Evolutionary conservation across 2,888 invertebrate genomes (phyloP).

Genomic region (Neoaliturus tenellus): DNA sequence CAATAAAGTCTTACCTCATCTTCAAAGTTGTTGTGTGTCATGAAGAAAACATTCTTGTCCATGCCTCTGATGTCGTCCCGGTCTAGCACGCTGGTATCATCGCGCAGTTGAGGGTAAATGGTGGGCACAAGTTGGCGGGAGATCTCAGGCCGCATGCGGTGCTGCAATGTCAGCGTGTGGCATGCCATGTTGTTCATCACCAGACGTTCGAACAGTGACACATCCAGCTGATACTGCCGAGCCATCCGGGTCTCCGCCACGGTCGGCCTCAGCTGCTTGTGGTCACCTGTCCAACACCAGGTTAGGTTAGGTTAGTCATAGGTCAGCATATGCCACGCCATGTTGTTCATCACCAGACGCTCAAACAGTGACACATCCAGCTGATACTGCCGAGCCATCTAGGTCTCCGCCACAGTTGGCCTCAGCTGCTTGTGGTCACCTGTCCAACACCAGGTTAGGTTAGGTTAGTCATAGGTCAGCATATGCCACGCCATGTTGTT

Average conservation of each 20-base stretch:
- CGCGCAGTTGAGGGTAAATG: slow-evolving; percentile 80
- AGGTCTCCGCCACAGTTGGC: no score
- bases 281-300: slow-evolving; percentile 77
- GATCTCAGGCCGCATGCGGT: slow-evolving; percentile 85
- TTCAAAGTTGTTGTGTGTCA: slow-evolving; percentile 78
- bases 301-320: no score
- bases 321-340: no score
- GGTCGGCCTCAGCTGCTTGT: slow-evolving; percentile 86
- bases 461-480: no score
- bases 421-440: no score
- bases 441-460: no score
- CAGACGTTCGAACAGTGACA: slow-evolving; percentile 90
- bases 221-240: slow-evolving; percentile 80
- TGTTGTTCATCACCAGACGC: no score
- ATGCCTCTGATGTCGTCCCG: slow-evolving; percentile 79
- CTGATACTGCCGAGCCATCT: no score
- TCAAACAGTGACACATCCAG: no score
- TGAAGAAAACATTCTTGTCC: slow-evolving; percentile 80
- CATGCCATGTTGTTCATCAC: slow-evolving; percentile 80
- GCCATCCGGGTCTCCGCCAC: slow-evolving; percentile 82
- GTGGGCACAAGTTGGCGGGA: slow-evolving; percentile 76
- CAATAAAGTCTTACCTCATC: slow-evolving; percentile 74
- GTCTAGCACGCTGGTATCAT: slow-evolving; percentile 76
- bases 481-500: no score
- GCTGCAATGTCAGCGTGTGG: slow-evolving; percentile 80